Conservation (phyloP, 2,797 vertebrate genomes). For the Glyptemys insculpta region DNA sequence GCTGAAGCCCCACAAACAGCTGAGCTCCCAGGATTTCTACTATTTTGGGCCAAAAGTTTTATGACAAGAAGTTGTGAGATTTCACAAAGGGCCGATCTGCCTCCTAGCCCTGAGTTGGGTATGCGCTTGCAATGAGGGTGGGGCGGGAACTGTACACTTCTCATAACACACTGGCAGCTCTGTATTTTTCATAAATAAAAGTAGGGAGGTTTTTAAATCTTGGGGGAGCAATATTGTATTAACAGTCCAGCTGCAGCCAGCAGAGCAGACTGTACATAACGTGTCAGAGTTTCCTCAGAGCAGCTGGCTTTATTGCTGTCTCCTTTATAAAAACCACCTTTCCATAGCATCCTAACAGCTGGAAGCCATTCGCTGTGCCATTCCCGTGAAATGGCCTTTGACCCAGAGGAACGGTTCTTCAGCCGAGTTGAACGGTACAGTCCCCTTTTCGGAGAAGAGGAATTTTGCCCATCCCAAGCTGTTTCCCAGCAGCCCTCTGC, state of each 20-base stretch:
- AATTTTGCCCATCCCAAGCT: background rate
- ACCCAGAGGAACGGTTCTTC: background rate
- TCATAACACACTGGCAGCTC: background rate
- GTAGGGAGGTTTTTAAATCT: background rate
- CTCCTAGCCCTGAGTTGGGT: background rate
- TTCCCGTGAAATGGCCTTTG: background rate
- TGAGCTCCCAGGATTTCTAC: background rate
- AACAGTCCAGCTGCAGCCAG: background rate
- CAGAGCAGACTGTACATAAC: background rate
- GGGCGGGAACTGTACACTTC: background rate
- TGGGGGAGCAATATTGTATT: background rate
- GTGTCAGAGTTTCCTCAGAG: background rate
- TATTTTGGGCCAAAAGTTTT: background rate
- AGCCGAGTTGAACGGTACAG: constrained; percentile 18
- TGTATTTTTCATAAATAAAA: background rate
- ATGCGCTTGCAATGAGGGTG: background rate
- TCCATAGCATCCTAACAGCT: background rate
- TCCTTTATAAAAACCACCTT: background rate
- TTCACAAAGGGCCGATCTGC: background rate
- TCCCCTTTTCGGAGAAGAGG: background rate
- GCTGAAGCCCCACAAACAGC: background rate
- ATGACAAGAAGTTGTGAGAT: background rate
- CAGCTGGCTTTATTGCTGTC: background rate
- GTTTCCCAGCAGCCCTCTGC: background rate
- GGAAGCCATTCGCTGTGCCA: constrained; percentile 33